Conservation (phyloP, 2,888 invertebrate genomes). For the Labia minor region DNA sequence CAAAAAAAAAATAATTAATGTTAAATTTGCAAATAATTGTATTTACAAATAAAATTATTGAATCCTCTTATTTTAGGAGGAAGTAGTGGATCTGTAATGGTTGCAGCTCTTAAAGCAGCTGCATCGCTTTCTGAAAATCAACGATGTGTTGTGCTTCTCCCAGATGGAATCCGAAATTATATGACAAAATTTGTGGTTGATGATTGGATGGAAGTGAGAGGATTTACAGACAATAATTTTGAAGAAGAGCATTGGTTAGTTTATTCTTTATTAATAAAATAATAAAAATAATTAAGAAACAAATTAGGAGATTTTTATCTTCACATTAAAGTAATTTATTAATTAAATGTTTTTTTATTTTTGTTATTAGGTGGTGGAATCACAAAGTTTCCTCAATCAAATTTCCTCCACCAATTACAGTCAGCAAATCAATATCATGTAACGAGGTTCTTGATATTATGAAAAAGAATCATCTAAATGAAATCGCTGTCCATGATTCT, state of each 20-base stretch:
- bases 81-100: conserved; percentile 81
- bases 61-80: conserved; percentile 49
- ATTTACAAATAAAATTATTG: no score
- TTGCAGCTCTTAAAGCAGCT: conserved; percentile 61
- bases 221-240: conserved; percentile 35
- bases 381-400: conserved; percentile 47
- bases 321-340: conserved; percentile 14
- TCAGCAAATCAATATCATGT: conserved; percentile 49
- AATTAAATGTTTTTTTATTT: conserved; percentile 29
- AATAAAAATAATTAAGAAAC: not conserved
- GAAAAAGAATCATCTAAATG: conserved; percentile 51
- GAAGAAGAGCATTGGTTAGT: conserved; percentile 33
- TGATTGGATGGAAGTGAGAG: conserved; percentile 86
- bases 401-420: conserved; percentile 45
- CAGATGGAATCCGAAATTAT: conserved; percentile 95
- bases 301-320: not conserved
- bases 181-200: conserved; percentile 94
- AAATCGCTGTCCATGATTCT: conserved; percentile 52
- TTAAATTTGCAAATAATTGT: no score
- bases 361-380: conserved; percentile 83
- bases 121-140: conserved; percentile 68
- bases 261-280: no score
- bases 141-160: conserved; percentile 78
- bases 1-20: no score
- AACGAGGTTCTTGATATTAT: conserved; percentile 61